Evolutionary conservation across 2,113 vertebrate species (phyloP).

Genomic region (Chunga burmeisteri): DNA sequence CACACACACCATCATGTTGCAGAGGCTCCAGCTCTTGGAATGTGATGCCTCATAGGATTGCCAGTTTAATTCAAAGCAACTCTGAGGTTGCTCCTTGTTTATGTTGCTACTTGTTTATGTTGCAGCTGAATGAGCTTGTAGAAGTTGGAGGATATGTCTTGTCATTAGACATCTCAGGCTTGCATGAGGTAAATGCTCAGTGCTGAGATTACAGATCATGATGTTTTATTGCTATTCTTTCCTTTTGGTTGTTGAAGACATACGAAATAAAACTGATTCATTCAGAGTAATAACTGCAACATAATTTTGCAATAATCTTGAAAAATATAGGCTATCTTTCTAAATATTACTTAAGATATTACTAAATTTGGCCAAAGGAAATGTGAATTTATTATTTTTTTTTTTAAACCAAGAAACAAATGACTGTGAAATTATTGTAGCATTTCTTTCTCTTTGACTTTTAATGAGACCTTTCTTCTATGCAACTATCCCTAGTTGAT

Average conservation of each 20-base stretch:
- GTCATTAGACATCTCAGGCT: neutral
- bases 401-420: neutral
- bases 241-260: neutral
- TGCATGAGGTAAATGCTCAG: neutral
- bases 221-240: neutral
- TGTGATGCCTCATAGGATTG: accelerated
- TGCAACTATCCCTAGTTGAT: neutral
- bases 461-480: neutral
- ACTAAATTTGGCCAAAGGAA: neutral
- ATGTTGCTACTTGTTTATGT: accelerated
- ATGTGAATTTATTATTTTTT: neutral
- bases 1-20: neutral
- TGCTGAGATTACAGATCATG: neutral
- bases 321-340: neutral
- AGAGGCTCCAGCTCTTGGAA: neutral
- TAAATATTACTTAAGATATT: neutral
- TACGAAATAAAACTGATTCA: neutral
- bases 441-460: neutral
- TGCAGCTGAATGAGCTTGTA: neutral
- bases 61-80: neutral
- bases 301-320: neutral
- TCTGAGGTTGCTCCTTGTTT: neutral
- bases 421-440: neutral
- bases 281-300: neutral
- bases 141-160: neutral